Percentiles rank a stretch among this genome's conserved stretches.
Evolutionary conservation across 2,113 vertebrate genomes (phyloP).

Genomic region (Pygathrix nemaeus): DNA sequence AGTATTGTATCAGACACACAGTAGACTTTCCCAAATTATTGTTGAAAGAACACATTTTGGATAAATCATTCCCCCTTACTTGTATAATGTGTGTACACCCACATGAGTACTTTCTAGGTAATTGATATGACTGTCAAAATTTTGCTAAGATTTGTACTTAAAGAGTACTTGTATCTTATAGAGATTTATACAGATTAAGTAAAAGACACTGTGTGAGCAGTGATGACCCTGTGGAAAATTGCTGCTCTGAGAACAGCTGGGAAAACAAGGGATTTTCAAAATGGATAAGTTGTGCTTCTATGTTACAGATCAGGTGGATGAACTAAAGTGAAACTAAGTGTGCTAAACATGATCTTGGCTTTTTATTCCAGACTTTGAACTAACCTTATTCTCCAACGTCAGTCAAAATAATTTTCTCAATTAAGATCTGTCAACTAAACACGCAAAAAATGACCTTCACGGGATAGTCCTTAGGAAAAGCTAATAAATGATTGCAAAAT

Average conservation of each 20-base stretch:
- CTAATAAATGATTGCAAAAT: slow-evolving; percentile 35
- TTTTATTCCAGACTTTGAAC: not conserved
- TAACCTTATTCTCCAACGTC: slow-evolving; percentile 47
- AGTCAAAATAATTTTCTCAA: slow-evolving; percentile 51
- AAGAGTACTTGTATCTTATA: not conserved
- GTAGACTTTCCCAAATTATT: not conserved
- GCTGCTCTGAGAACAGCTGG: not conserved
- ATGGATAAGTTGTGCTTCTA: not conserved
- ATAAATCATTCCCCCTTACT: not conserved
- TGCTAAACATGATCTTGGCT: not conserved
- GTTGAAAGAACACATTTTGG: not conserved
- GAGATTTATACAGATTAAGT: not conserved
- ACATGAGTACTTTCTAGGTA: not conserved
- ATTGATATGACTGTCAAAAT: not conserved
- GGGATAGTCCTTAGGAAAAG: slow-evolving; percentile 4
- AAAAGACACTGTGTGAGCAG: not conserved
- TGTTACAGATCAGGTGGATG: not conserved
- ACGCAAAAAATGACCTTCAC: slow-evolving; percentile 53
- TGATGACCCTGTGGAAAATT: not conserved
- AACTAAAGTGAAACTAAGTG: not conserved
- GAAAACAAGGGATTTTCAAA: not conserved
- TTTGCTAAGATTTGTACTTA: not conserved
- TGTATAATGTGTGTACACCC: not conserved
- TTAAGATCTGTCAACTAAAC: slow-evolving; percentile 53
- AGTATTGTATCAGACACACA: too few species aligned